Percentiles rank a stretch among this genome's conserved stretches.
These are phyloP conservation scores for Typhlichthys eigenmanni DNA, from an alignment of 2,797 vertebrate species.

Conservation along the genomic window DNA sequence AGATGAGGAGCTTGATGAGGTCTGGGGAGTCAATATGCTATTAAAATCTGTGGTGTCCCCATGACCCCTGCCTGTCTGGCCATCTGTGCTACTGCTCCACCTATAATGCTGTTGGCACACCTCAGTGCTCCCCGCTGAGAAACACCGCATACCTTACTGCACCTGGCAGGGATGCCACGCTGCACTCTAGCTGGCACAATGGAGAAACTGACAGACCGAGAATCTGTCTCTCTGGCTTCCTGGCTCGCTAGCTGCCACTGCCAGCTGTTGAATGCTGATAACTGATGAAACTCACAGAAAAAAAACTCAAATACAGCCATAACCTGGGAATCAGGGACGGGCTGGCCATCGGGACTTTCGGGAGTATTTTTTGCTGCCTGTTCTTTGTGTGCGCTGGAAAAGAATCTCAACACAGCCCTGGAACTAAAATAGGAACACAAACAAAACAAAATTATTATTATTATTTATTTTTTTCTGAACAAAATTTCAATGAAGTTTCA, in stretches of 20 bases:
- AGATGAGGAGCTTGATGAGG: conserved; percentile 48
- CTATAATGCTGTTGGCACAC: conserved; percentile 11
- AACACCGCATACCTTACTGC: not conserved
- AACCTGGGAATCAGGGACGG: no score
- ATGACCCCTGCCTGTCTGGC: conserved; percentile 9
- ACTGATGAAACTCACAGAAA: no score
- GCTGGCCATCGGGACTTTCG: no score
- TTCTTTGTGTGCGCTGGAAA: no score
- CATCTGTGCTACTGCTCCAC: conserved; percentile 29
- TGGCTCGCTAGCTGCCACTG: not conserved
- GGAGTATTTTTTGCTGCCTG: no score
- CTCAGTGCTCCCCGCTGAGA: conserved; percentile 7
- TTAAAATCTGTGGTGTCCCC: conserved; percentile 43
- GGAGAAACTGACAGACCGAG: not conserved
- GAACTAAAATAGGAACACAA: no score
- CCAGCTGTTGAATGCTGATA: not conserved
- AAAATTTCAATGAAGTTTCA: no score
- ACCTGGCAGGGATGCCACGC: conserved; percentile 3
- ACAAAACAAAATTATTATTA: no score
- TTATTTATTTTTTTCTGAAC: no score
- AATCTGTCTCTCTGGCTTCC: not conserved
- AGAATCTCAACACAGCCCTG: no score
- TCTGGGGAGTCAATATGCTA: conserved; percentile 58
- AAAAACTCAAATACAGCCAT: no score
- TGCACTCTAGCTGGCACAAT: not conserved